phyloP scores from a whole-genome alignment of 2,797 vertebrate species.

The Bothrops alternatus region DNA sequence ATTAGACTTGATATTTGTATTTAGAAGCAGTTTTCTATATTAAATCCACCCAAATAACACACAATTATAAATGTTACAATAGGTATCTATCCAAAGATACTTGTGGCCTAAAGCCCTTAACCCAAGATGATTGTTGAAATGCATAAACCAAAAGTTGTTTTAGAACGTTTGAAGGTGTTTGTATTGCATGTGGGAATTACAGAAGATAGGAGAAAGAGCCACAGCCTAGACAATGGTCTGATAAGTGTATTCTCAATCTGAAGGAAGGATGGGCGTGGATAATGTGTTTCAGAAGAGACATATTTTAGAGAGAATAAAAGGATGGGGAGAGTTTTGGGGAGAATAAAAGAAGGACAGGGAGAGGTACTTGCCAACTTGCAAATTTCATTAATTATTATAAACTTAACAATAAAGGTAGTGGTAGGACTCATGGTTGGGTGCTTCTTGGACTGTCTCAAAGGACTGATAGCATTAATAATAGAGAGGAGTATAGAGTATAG shows the following conservation, averaged over 20 bases:
- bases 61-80: background rate
- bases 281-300: background rate
- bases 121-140: background rate
- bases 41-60: background rate
- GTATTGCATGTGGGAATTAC: background rate
- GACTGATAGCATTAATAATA: background rate
- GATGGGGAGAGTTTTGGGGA: background rate
- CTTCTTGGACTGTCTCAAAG: background rate
- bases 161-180: background rate
- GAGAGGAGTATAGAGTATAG: background rate
- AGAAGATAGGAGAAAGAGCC: background rate
- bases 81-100: background rate
- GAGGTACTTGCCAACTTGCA: background rate
- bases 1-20: background rate
- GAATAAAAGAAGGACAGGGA: background rate
- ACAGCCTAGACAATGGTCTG: background rate
- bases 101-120: background rate
- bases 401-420: background rate
- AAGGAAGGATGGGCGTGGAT: background rate
- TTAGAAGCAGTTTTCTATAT: background rate
- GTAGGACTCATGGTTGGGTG: background rate
- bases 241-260: background rate
- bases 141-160: background rate
- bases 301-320: background rate
- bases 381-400: background rate